Conservation (phyloP, 1,140 invertebrate species). For the Oryzaephilus surinamensis region DNA sequence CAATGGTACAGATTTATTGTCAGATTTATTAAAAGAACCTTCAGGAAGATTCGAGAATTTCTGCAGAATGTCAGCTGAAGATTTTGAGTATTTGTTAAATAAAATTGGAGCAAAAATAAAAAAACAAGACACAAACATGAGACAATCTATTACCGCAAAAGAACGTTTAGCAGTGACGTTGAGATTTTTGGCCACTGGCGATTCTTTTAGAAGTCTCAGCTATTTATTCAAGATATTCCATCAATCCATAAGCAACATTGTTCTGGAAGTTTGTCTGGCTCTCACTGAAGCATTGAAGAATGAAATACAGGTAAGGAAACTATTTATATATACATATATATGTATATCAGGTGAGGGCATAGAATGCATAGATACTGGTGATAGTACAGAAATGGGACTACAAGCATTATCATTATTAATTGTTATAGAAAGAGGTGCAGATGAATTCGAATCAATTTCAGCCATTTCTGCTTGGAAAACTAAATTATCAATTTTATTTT, state of each 20-base stretch:
- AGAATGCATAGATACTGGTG: too few species aligned
- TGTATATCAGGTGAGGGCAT: too few species aligned
- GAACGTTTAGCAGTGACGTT: slow-evolving; percentile 23
- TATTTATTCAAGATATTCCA: slow-evolving; percentile 24
- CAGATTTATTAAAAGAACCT: slow-evolving; percentile 4
- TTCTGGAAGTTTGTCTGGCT: slow-evolving; percentile 21
- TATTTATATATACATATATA: too few species aligned
- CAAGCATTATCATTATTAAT: too few species aligned
- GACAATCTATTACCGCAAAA: slow-evolving; percentile 18
- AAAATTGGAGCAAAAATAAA: slow-evolving; percentile 17
- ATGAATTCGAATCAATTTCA: too few species aligned
- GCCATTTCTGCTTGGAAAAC: neutral
- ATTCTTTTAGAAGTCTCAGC: slow-evolving; percentile 18
- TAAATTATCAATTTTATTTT: neutral
- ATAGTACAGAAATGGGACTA: too few species aligned
- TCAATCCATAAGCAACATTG: slow-evolving; percentile 18
- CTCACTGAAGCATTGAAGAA: slow-evolving; percentile 17
- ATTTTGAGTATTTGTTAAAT: slow-evolving; percentile 19
- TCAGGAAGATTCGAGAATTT: slow-evolving; percentile 17
- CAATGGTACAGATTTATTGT: slow-evolving; percentile 4
- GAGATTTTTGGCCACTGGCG: slow-evolving; percentile 26
- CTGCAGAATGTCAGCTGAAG: slow-evolving; percentile 18
- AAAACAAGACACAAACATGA: slow-evolving; percentile 22
- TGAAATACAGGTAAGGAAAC: slow-evolving; percentile 17
- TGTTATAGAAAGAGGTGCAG: too few species aligned